Evolutionary conservation across 2,888 invertebrate species (phyloP).

Genomic region (Epistrophe grossulariae): DNA sequence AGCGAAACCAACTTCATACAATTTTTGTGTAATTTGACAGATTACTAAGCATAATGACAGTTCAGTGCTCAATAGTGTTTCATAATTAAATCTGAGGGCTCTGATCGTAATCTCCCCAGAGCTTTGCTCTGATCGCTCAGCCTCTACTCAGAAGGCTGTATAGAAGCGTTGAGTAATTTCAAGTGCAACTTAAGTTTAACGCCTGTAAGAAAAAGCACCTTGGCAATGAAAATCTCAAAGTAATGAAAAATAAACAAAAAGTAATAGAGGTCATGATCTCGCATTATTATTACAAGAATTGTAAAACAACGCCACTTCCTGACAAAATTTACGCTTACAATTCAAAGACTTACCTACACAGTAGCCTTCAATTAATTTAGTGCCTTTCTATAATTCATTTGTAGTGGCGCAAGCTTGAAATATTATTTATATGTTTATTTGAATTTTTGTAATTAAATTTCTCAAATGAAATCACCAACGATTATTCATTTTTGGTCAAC

Average conservation of each 20-base stretch:
- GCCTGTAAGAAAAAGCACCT: too few relatives aligned
- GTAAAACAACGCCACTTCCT: not conserved
- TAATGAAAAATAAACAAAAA: not conserved
- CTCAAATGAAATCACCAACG: not conserved
- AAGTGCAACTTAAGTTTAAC: too few relatives aligned
- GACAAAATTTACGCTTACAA: not conserved
- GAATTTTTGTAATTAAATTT: not conserved
- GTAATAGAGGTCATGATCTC: not conserved
- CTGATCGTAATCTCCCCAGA: too few relatives aligned
- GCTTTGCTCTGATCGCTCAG: too few relatives aligned
- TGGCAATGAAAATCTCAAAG: too few relatives aligned
- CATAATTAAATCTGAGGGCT: too few relatives aligned
- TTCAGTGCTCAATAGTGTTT: too few relatives aligned
- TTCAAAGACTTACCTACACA: not conserved
- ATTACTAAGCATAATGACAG: too few relatives aligned
- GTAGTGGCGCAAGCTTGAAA: not conserved
- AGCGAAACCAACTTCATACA: too few relatives aligned
- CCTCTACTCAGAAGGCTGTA: too few relatives aligned
- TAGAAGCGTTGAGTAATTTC: too few relatives aligned
- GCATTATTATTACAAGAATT: not conserved
- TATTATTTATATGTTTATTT: not conserved
- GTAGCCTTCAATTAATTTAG: not conserved
- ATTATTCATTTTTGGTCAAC: conserved; percentile 1
- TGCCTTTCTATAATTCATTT: not conserved
- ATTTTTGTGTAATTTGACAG: too few relatives aligned